Percentiles rank a stretch among this genome's conserved stretches.
Conservation (phyloP, 1,140 invertebrate genomes). For the Micrasema longulum region DNA sequence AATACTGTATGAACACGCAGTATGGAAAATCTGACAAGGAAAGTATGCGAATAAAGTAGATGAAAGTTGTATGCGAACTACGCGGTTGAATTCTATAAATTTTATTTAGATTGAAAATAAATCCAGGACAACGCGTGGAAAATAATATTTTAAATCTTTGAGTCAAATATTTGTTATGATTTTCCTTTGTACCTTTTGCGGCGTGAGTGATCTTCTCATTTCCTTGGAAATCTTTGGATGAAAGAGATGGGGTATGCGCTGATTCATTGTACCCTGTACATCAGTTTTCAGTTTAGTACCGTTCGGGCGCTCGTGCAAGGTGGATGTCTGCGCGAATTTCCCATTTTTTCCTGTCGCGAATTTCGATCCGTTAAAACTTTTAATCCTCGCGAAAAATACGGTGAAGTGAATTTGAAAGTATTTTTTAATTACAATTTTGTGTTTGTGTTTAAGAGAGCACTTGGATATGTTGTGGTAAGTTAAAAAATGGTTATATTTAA, state of each 20-base stretch:
- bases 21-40: constrained; percentile 29
- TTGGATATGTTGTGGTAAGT: constrained; percentile 31
- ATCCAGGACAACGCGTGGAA: background rate
- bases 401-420: background rate
- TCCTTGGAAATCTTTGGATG: background rate
- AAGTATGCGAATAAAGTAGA: background rate
- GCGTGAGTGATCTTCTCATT: background rate
- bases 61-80: constrained; percentile 29
- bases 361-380: constrained; percentile 22
- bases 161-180: too few relatives aligned
- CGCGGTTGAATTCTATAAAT: background rate
- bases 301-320: constrained; percentile 21
- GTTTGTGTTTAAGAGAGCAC: background rate
- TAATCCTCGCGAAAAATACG: background rate
- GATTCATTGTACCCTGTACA: constrained; percentile 30
- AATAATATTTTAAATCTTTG: too few relatives aligned
- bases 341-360: background rate
- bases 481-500: too few relatives aligned
- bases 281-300: constrained; percentile 13
- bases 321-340: constrained; percentile 15
- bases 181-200: background rate
- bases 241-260: constrained; percentile 11
- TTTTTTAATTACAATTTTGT: background rate
- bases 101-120: background rate
- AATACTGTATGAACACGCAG: constrained; percentile 27